Evolutionary conservation across 1,140 invertebrate genomes (phyloP).

Genomic region (Aleiodes sp.): DNA sequence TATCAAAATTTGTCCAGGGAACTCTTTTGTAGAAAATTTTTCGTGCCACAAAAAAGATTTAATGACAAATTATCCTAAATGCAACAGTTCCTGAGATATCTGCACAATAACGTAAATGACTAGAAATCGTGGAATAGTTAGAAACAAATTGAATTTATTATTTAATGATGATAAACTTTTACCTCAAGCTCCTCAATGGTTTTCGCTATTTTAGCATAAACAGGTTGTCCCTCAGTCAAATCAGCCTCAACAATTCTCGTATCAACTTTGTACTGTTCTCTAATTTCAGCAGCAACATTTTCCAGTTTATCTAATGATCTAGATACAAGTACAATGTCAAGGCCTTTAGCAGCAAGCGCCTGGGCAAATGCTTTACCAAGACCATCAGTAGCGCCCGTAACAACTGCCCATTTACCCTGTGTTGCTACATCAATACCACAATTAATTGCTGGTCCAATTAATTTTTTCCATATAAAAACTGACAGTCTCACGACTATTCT

Average conservation of each 20-base stretch:
- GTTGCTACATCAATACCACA: conserved; percentile 52
- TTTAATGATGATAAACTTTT: not conserved
- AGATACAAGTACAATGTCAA: conserved; percentile 90
- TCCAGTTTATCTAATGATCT: conserved; percentile 85
- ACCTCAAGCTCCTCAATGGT: conserved; percentile 80
- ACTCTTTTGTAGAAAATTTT: no score
- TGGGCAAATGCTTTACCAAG: conserved; percentile 90
- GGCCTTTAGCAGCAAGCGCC: conserved; percentile 80
- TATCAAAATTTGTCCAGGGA: no score
- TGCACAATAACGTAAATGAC: no score
- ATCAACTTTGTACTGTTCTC: conserved; percentile 77
- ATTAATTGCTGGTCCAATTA: conserved; percentile 55
- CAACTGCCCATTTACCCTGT: conserved; percentile 70
- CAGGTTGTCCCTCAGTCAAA: conserved; percentile 76
- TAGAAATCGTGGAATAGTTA: no score
- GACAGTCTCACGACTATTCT: conserved; percentile 48
- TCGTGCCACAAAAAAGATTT: no score
- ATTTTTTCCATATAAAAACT: conserved; percentile 55
- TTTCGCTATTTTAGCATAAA: conserved; percentile 81
- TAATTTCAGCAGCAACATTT: conserved; percentile 83
- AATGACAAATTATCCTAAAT: no score
- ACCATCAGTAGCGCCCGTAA: conserved; percentile 92
- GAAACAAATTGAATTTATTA: no score
- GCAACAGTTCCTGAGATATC: no score
- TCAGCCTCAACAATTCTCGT: conserved; percentile 87